Percentiles rank a stretch among this genome's conserved stretches.
Evolutionary conservation across 2,113 vertebrate genomes (phyloP).

Genomic region (Calyptomena viridis): DNA sequence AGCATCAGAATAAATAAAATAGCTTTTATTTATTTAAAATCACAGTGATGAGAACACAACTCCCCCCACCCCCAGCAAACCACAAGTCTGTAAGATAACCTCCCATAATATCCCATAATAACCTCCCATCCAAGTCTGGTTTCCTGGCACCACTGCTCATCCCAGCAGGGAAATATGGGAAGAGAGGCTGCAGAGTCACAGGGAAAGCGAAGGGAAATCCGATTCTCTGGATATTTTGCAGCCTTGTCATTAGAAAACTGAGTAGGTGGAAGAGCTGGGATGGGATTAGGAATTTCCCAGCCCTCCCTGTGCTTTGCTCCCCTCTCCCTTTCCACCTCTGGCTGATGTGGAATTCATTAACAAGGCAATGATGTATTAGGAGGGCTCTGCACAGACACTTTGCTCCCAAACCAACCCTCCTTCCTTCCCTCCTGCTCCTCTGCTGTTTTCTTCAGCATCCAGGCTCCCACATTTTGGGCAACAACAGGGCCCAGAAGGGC

Average conservation of each 20-base stretch:
- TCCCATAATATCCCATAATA: too few relatives aligned
- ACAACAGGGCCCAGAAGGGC: not conserved
- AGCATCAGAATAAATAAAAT: not conserved
- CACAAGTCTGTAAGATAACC: too few relatives aligned
- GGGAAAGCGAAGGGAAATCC: not conserved
- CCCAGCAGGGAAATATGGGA: not conserved
- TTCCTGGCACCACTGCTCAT: not conserved
- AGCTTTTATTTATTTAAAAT: not conserved
- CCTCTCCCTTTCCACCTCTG: not conserved
- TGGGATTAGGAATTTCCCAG: not conserved
- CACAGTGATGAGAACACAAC: not conserved
- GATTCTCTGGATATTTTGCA: not conserved
- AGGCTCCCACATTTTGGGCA: not conserved
- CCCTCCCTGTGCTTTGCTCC: not conserved
- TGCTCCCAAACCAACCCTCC: not conserved
- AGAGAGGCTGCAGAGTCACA: not conserved
- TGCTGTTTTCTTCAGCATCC: not conserved
- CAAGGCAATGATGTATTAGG: rapidly evolving
- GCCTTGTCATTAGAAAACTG: not conserved
- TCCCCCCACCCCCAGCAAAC: too few relatives aligned
- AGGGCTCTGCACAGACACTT: rapidly evolving
- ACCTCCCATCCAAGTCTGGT: too few relatives aligned
- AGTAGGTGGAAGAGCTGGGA: not conserved
- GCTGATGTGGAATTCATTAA: not conserved
- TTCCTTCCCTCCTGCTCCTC: not conserved